Evolutionary conservation across 2,797 vertebrate species (phyloP).

Genomic region (Falco naumanni): DNA sequence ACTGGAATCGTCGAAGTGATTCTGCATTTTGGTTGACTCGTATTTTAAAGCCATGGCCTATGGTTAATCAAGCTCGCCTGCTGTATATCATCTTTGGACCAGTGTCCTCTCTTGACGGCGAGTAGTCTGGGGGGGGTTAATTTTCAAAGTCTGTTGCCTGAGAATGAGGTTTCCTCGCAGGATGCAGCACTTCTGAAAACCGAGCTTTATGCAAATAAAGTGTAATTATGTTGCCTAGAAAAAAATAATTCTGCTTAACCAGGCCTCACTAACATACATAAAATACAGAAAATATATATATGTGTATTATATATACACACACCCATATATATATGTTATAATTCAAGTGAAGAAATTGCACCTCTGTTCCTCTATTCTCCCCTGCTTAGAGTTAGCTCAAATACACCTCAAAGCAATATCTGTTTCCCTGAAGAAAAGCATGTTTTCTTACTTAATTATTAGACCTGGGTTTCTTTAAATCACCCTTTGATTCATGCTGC

Average conservation of each 20-base stretch:
- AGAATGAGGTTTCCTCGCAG: background rate
- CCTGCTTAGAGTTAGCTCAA: background rate
- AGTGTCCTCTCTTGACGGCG: conserved; percentile 79
- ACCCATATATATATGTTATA: background rate
- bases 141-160: background rate
- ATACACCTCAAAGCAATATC: background rate
- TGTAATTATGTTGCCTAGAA: background rate
- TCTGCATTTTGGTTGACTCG: conserved; percentile 87
- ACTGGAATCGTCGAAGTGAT: conserved; percentile 77
- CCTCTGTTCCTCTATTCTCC: background rate
- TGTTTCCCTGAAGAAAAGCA: background rate
- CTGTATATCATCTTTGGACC: conserved; percentile 92
- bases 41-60: conserved; percentile 90
- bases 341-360: background rate
- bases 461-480: background rate
- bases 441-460: background rate
- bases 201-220: no score
- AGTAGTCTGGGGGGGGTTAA: background rate
- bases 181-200: background rate
- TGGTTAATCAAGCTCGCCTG: conserved; percentile 89
- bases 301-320: no score
- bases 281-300: background rate
- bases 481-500: background rate
- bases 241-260: background rate
- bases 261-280: background rate